Conservation (phyloP, 2,113 vertebrate genomes). For the Solenodon paradoxus region DNA sequence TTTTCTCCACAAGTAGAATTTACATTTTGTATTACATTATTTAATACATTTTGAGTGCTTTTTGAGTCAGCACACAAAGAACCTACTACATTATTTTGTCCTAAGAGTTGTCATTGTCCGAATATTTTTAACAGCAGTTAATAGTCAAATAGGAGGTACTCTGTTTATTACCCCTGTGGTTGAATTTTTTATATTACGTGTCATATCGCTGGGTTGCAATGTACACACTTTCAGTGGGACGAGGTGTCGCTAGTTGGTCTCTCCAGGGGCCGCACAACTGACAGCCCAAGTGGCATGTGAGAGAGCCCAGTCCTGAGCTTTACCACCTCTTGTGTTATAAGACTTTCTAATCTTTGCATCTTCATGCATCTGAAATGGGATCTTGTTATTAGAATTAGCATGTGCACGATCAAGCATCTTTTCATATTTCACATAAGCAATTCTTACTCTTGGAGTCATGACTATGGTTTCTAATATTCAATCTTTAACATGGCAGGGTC, state of each 20-base stretch:
- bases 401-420: neutral
- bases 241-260: neutral
- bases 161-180: neutral
- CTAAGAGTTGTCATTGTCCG: neutral
- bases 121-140: neutral
- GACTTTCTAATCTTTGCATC: neutral
- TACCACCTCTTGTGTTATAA: rapidly evolving
- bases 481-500: neutral
- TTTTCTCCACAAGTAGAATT: neutral
- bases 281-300: neutral
- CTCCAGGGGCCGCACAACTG: neutral
- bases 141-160: neutral
- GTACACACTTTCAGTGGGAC: neutral
- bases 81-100: neutral
- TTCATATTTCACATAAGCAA: neutral
- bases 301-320: neutral
- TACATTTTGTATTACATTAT: neutral
- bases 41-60: neutral
- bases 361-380: neutral
- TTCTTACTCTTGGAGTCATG: neutral
- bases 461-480: neutral
- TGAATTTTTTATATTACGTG: neutral
- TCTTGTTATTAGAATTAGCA: neutral
- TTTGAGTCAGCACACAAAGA: conserved; percentile 5
- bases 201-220: neutral